Percentiles rank a stretch among this genome's conserved stretches.
Evolutionary conservation across 2,797 vertebrate species (phyloP).

Genomic region (Notoglanidium macrostoma): DNA sequence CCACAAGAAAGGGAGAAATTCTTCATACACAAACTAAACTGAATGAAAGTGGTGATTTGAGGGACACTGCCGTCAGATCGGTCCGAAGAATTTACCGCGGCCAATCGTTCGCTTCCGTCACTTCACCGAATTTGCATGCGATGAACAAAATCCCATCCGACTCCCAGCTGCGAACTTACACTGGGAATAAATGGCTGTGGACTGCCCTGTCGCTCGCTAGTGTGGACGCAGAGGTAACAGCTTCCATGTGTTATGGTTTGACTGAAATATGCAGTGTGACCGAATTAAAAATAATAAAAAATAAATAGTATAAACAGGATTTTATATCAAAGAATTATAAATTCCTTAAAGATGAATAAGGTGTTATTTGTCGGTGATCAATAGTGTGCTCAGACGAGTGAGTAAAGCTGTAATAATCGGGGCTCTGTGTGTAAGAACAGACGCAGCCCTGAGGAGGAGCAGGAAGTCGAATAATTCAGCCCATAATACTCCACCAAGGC

Average conservation of each 20-base stretch:
- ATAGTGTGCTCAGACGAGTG: not conserved
- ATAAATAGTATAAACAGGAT: not conserved
- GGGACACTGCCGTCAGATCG: not conserved
- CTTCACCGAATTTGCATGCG: not conserved
- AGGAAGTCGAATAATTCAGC: conserved; percentile 38
- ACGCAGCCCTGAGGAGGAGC: not conserved
- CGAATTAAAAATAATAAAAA: not conserved
- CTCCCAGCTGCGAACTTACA: not conserved
- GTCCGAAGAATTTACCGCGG: not conserved
- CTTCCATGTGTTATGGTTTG: not conserved
- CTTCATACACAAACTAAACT: not conserved
- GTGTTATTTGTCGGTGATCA: not conserved
- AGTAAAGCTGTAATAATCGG: not conserved
- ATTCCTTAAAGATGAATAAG: not conserved
- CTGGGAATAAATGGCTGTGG: not conserved
- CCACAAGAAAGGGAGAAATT: not conserved
- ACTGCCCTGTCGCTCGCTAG: not conserved
- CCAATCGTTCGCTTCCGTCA: not conserved
- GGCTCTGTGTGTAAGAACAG: not conserved
- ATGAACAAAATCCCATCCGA: not conserved
- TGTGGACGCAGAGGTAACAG: not conserved
- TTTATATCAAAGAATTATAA: too few relatives aligned
- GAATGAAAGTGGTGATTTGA: not conserved
- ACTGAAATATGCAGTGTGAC: too few relatives aligned
- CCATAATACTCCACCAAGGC: conserved; percentile 20